These are phyloP conservation scores for Sphinx pinastri DNA, from an alignment of 2,888 invertebrate genomes.

Conservation along the genomic window DNA sequence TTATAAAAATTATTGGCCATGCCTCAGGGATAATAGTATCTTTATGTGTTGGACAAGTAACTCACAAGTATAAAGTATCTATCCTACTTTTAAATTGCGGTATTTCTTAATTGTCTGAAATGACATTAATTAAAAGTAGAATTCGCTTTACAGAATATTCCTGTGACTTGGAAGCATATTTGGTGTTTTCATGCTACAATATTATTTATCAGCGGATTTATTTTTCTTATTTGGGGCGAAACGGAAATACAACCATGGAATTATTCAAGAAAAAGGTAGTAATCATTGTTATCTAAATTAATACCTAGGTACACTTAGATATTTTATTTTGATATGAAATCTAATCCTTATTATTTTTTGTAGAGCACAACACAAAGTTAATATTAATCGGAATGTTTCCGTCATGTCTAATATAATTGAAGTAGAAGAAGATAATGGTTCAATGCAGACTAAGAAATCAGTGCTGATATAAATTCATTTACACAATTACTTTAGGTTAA, in stretches of 20 bases:
- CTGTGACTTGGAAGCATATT: slow-evolving; percentile 68
- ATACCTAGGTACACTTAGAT: neutral
- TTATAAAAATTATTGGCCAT: slow-evolving; percentile 89
- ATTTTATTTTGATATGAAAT: slow-evolving; percentile 7
- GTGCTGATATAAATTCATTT: slow-evolving; percentile 5
- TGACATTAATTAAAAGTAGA: slow-evolving; percentile 29
- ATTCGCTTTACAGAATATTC: slow-evolving; percentile 54
- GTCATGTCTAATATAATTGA: slow-evolving; percentile 74
- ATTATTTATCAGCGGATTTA: slow-evolving; percentile 62
- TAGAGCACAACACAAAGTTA: slow-evolving; percentile 50
- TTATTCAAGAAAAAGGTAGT: slow-evolving; percentile 37
- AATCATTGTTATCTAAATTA: too few species aligned
- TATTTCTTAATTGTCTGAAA: too few species aligned
- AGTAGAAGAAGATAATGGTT: slow-evolving; percentile 62
- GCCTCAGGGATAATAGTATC: slow-evolving; percentile 89
- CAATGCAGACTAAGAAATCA: slow-evolving; percentile 38
- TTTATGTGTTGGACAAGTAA: slow-evolving; percentile 86
- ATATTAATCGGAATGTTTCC: slow-evolving; percentile 52
- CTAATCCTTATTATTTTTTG: slow-evolving; percentile 31
- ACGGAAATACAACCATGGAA: slow-evolving; percentile 71
- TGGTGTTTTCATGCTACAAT: slow-evolving; percentile 75
- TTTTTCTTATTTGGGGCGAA: slow-evolving; percentile 73
- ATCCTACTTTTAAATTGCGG: neutral
- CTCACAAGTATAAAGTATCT: slow-evolving; percentile 73
- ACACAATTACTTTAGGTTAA: too few species aligned